These are phyloP conservation scores for Lithodes maja DNA, from an alignment of 2,888 invertebrate genomes.

Conservation along the genomic window DNA sequence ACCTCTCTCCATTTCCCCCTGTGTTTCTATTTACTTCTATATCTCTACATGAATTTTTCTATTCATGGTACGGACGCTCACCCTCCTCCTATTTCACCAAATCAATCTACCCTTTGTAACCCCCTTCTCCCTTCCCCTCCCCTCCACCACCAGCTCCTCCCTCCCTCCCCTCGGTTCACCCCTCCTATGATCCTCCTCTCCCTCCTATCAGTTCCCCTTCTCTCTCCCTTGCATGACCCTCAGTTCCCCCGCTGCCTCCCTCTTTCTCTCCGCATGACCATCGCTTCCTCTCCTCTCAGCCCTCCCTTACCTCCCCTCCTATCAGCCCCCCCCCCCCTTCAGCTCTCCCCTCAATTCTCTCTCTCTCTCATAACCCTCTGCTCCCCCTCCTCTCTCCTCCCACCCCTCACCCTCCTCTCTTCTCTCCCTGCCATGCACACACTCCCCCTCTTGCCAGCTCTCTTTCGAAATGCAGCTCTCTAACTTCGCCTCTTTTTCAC, in stretches of 20 bases:
- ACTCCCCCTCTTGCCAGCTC: background rate
- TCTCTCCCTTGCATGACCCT: background rate
- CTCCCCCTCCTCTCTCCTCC: background rate
- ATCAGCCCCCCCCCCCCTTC: background rate
- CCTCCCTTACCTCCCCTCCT: background rate
- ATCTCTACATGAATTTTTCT: conserved; percentile 28
- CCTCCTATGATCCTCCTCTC: no score
- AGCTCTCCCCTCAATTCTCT: background rate
- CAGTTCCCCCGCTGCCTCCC: background rate
- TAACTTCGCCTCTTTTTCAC: background rate
- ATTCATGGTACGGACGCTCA: conserved; percentile 48
- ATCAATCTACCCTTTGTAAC: conserved; percentile 23
- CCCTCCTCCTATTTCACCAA: conserved; percentile 36
- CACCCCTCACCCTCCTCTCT: background rate
- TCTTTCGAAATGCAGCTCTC: conserved; percentile 9
- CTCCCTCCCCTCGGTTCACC: background rate
- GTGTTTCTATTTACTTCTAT: no score
- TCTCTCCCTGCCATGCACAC: background rate
- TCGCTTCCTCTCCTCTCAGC: background rate
- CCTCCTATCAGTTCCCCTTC: no score
- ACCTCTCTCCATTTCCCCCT: background rate
- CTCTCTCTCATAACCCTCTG: background rate
- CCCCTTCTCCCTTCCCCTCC: conserved; percentile 1
- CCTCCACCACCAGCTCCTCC: background rate
- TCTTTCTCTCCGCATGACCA: background rate